Evolutionary conservation across 1,140 invertebrate genomes (phyloP).

Genomic region (Solenopsis fugax): DNA sequence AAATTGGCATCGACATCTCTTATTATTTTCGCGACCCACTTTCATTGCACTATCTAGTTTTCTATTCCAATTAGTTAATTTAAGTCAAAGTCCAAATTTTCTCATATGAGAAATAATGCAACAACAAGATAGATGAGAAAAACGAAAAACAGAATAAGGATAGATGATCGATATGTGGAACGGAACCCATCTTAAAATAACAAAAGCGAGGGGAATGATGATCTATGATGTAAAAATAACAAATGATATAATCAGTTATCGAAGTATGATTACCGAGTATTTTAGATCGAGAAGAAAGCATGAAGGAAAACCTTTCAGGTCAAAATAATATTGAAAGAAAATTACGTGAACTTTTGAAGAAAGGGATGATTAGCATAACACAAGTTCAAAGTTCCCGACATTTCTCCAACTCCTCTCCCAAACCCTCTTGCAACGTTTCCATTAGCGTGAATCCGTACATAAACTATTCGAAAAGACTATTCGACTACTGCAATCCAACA

Average conservation of each 20-base stretch:
- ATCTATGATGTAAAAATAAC: constrained; percentile 23
- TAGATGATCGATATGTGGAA: not conserved
- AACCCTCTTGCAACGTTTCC: not conserved
- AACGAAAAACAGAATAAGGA: not conserved
- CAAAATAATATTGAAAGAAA: constrained; percentile 51
- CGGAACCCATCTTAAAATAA: not conserved
- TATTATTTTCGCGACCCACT: not conserved
- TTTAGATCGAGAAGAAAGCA: constrained; percentile 8
- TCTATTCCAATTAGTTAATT: no score
- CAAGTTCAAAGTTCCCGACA: constrained; percentile 29
- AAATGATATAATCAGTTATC: constrained; percentile 30
- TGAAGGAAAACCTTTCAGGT: constrained; percentile 29
- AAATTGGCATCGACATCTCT: not conserved
- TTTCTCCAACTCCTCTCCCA: not conserved
- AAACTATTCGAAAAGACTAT: not conserved
- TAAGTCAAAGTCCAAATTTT: not conserved
- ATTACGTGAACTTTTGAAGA: constrained; percentile 35
- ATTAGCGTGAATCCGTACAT: not conserved
- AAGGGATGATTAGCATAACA: constrained; percentile 35
- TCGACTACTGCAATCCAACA: not conserved
- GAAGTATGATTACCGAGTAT: constrained; percentile 8
- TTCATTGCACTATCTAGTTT: not conserved
- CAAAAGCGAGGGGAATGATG: not conserved
- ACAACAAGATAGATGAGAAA: not conserved
- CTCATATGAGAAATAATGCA: no score